These are phyloP conservation scores for Mellivora capensis DNA, from an alignment of 2,113 vertebrate genomes.

Conservation along the genomic window DNA sequence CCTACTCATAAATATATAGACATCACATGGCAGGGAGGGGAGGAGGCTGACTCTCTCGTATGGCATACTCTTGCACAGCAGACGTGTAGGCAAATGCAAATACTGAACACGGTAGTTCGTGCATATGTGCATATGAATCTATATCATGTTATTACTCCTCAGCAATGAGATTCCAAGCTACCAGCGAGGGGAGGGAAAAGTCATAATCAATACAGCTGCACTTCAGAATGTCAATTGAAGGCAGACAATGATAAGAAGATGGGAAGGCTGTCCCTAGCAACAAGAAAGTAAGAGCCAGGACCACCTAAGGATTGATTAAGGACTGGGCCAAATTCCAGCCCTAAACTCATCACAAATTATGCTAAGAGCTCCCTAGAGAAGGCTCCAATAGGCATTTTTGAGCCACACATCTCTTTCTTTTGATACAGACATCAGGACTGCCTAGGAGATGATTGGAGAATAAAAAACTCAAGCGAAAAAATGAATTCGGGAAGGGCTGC, in stretches of 20 bases:
- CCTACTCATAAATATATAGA: constrained; percentile 55
- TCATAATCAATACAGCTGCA: constrained; percentile 63
- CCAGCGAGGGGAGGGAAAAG: constrained; percentile 39
- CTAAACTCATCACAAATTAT: constrained; percentile 64
- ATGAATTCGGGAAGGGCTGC: constrained; percentile 52
- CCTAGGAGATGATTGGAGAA: constrained; percentile 45
- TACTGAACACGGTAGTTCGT: constrained; percentile 20
- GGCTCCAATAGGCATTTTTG: constrained; percentile 53
- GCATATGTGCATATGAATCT: constrained; percentile 66
- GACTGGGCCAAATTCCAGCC: constrained; percentile 63
- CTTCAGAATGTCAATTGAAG: constrained; percentile 68
- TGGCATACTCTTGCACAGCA: constrained; percentile 48
- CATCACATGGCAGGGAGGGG: constrained; percentile 38
- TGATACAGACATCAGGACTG: constrained; percentile 67
- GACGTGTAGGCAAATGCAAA: constrained; percentile 54
- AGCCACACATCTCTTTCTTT: constrained; percentile 37
- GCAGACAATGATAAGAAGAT: constrained; percentile 31
- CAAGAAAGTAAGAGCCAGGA: constrained; percentile 47
- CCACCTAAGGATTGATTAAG: constrained; percentile 68
- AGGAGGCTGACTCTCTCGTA: background rate
- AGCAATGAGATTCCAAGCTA: constrained; percentile 56
- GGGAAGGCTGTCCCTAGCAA: constrained; percentile 30
- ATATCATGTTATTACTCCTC: constrained; percentile 57
- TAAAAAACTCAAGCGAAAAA: constrained; percentile 72
- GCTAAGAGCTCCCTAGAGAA: constrained; percentile 52